Conservation (phyloP, 2,888 invertebrate genomes). For the Heteropelma amictum region DNA sequence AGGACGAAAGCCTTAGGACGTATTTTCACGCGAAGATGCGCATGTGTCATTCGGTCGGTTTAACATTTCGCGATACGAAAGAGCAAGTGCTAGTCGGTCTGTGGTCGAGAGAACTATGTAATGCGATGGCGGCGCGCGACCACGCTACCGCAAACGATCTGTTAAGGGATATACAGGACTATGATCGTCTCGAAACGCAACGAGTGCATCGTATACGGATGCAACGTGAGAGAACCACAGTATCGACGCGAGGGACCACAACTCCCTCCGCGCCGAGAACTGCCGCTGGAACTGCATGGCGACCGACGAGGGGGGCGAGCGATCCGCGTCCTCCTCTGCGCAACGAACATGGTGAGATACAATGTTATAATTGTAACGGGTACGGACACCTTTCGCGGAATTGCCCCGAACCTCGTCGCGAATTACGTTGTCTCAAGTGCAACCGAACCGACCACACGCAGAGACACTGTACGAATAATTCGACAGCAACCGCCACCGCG, state of each 20-base stretch:
- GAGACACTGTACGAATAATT: neutral
- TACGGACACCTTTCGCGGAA: conserved; percentile 18
- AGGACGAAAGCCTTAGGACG: neutral
- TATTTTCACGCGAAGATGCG: neutral
- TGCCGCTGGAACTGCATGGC: neutral
- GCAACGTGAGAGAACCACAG: too few relatives aligned
- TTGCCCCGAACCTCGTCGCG: conserved; percentile 12
- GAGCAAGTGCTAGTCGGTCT: neutral
- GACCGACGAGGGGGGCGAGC: neutral
- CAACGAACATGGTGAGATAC: neutral
- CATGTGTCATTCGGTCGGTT: neutral
- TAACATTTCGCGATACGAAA: neutral
- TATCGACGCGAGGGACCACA: neutral
- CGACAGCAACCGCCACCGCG: neutral
- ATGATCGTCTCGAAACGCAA: neutral
- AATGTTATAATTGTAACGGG: conserved; percentile 21
- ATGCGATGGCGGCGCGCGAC: neutral
- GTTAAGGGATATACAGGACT: neutral
- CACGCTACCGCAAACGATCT: neutral
- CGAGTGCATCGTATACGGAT: neutral
- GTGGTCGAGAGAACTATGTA: neutral
- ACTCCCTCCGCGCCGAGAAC: neutral
- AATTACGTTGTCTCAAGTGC: conserved; percentile 6
- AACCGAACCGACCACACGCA: conserved; percentile 1
- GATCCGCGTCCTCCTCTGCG: neutral